phyloP scores from a whole-genome alignment of 2,888 invertebrate genomes.

The Athalia cordata region DNA sequence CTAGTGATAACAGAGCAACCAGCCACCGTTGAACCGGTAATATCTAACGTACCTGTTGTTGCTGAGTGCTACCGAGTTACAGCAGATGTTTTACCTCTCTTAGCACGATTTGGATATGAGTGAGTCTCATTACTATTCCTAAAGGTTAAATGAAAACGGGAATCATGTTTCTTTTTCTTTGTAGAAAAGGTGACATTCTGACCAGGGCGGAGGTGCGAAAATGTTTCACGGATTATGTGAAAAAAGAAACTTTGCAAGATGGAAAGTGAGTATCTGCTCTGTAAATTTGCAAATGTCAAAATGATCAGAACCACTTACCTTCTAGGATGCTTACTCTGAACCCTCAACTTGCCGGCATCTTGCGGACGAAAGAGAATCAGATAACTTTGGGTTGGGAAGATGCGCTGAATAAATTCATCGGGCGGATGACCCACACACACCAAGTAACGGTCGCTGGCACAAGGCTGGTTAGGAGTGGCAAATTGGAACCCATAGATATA shows the following conservation, averaged over 20 bases:
- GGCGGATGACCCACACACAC: constrained; percentile 84
- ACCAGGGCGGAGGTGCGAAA: constrained; percentile 80
- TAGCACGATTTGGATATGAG: constrained; percentile 77
- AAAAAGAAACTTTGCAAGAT: constrained; percentile 77
- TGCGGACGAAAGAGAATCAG: constrained; percentile 74
- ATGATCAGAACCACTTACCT: constrained; percentile 45
- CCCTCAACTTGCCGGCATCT: constrained; percentile 72
- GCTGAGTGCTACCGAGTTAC: constrained; percentile 83
- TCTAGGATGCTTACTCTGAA: constrained; percentile 77
- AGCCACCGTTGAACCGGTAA: constrained; percentile 58
- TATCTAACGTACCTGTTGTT: constrained; percentile 76
- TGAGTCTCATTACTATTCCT: constrained; percentile 62
- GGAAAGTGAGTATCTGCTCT: constrained; percentile 64
- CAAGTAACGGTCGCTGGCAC: constrained; percentile 78
- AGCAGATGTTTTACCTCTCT: constrained; percentile 79
- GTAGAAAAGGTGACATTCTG: constrained; percentile 79
- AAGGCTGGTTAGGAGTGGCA: constrained; percentile 77
- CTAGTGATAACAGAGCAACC: constrained; percentile 72
- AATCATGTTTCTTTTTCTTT: neutral
- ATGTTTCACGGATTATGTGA: constrained; percentile 83
- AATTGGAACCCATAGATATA: constrained; percentile 86
- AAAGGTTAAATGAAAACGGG: neutral
- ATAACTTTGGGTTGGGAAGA: constrained; percentile 81
- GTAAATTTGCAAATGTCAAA: too few species aligned
- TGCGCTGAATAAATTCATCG: constrained; percentile 79